Base-by-base conservation (phyloP, 30 jellyfish, hydroid and myxozoan species). In the Sanderia malayensis region DNA sequence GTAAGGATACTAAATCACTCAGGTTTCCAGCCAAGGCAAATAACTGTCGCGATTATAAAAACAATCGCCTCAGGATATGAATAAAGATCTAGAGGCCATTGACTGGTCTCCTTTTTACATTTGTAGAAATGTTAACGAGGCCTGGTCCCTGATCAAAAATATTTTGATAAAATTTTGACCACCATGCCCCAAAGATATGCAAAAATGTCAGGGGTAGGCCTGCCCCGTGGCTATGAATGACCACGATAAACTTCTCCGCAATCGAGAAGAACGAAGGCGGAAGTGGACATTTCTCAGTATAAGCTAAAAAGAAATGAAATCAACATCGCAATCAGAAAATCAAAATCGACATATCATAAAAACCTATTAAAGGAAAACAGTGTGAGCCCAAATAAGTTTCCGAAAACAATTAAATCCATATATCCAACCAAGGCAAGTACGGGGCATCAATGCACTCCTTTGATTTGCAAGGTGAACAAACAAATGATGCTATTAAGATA, bases 151-250 rank as follows among this genome's bases (percentile, higher is more conserved):
- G 1, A 31, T 75, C 58, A 75, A 61, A 31, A 32, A 19, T 31
- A 32, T 15, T 27, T 44, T 75, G 37, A 7, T 0, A 0, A 44
- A 9, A 34, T 29, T 61, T 75, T 24, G 70, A 75, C 2, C 53
- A 25, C 23, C 78, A 75, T 75, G 87, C 87, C 21, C 87, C 80
- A 59, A 61, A 20, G 61, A 61, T 75, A 10, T 8, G 20, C 53
- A 75, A 75, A 44, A 60, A 34, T 22, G 79, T 75, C 0, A 75
- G 70, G 58, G 87, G 79, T 17, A 60, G 60, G 71, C 87, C 87
- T 20, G 68, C 87, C 8, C 87, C 87, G 1, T 75, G 87, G 87
- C 70, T 75, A 72, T 72, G 77, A 72, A 72, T 41, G 85, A 49
- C 23, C 9, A 81, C 2, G 80, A 57, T 28, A 52, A 57, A 41